Percentiles rank a stretch among this genome's conserved stretches.
Conservation (phyloP, 2,797 vertebrate species). For the Discoglossus pictus region DNA sequence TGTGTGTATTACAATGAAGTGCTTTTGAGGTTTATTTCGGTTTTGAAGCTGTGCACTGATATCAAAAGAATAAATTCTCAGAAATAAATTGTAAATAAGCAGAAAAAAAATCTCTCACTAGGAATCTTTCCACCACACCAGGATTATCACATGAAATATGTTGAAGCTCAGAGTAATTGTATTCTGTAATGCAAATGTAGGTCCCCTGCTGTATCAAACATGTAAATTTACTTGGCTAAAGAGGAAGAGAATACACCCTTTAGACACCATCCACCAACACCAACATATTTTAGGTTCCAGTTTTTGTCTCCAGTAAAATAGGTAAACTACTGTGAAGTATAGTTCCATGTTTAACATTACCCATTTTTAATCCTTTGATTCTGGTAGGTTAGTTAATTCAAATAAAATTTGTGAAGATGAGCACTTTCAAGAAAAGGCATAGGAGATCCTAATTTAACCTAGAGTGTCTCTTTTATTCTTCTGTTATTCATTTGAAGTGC, state of each 20-base stretch:
- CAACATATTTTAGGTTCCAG: constrained; percentile 71
- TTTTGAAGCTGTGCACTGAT: constrained; percentile 38
- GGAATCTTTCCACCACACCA: constrained; percentile 50
- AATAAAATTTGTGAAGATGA: constrained; percentile 92
- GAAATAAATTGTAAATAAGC: constrained; percentile 55
- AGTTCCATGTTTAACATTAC: constrained; percentile 93
- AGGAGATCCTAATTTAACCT: constrained; percentile 96
- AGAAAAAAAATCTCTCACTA: constrained; percentile 46
- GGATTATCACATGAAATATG: constrained; percentile 51
- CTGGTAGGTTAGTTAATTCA: constrained; percentile 92
- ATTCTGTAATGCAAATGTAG: constrained; percentile 56
- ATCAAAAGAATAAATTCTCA: constrained; percentile 45
- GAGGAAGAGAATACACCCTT: constrained; percentile 59
- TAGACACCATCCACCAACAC: constrained; percentile 57
- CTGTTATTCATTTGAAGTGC: constrained; percentile 94
- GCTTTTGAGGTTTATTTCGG: constrained; percentile 25
- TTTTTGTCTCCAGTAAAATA: constrained; percentile 88
- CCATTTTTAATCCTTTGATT: constrained; percentile 89
- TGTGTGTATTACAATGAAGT: constrained; percentile 6
- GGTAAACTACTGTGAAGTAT: constrained; percentile 90
- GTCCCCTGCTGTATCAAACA: constrained; percentile 59
- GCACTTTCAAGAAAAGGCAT: constrained; percentile 84
- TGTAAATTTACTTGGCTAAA: constrained; percentile 58
- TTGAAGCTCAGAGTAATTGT: constrained; percentile 56
- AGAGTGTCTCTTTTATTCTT: constrained; percentile 90